phyloP scores from a whole-genome alignment of 2,113 vertebrate genomes.

The Myrmecophaga tridactyla region DNA sequence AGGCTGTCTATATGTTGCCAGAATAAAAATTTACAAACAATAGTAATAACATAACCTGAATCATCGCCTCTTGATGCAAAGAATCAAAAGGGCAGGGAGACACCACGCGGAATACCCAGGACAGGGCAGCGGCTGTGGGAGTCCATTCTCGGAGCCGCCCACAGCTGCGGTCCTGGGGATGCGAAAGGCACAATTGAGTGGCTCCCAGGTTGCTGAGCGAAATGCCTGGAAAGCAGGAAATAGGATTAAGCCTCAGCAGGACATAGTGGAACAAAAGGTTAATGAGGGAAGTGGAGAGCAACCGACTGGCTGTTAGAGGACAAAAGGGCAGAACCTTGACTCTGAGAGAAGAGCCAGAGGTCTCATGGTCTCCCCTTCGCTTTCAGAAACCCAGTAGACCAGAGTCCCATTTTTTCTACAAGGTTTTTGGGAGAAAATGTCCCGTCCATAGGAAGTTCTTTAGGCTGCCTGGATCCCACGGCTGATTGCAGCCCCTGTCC shows the following conservation, averaged over 20 bases:
- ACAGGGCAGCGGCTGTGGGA: fast-evolving
- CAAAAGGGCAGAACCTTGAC: neutral
- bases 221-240: neutral
- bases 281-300: neutral
- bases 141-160: too few species aligned
- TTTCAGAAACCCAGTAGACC: neutral
- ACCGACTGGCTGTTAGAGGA: too few species aligned
- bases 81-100: neutral
- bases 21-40: too few species aligned
- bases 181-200: neutral
- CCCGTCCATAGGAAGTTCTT: neutral
- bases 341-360: neutral
- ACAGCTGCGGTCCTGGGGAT: neutral
- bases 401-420: neutral
- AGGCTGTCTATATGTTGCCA: too few species aligned
- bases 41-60: neutral
- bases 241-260: neutral
- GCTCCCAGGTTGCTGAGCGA: neutral
- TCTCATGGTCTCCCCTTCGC: neutral
- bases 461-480: too few species aligned
- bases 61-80: neutral
- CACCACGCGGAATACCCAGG: fast-evolving
- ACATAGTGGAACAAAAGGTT: neutral
- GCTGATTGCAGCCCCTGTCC: neutral
- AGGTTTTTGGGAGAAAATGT: neutral